Conservation (phyloP, 2,113 vertebrate species). For the Philantomba maxwellii region DNA sequence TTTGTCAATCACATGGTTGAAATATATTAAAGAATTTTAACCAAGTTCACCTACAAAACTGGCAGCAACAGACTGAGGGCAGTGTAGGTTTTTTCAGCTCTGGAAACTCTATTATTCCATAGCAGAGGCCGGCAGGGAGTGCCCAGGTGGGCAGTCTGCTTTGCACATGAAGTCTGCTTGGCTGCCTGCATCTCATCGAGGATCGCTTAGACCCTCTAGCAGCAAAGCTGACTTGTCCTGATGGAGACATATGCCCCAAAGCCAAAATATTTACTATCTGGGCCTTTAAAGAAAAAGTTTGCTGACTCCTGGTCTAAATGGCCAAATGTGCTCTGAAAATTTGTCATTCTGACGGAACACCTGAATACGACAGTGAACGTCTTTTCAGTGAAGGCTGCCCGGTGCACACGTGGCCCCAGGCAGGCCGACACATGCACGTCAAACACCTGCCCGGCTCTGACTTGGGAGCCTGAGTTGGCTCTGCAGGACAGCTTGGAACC, state of each 20-base stretch:
- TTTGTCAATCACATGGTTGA: background rate
- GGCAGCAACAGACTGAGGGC: background rate
- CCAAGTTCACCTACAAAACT: background rate
- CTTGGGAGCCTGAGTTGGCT: background rate
- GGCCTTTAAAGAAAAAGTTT: background rate
- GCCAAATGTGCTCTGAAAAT: background rate
- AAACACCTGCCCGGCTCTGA: background rate
- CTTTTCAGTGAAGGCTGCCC: background rate
- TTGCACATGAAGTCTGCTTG: background rate
- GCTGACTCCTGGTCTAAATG: background rate
- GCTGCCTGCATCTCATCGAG: background rate
- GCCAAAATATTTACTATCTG: background rate
- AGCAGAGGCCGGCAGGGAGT: background rate
- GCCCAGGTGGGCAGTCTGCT: background rate
- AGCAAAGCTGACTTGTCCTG: background rate
- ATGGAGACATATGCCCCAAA: background rate
- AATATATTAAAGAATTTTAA: background rate
- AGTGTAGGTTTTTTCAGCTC: background rate
- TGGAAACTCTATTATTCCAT: background rate
- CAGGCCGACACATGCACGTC: background rate
- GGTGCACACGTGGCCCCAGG: background rate
- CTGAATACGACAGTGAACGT: background rate
- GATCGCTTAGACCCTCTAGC: accelerated
- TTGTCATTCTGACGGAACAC: background rate
- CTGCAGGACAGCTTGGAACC: background rate